Evolutionary conservation across 2,797 vertebrate species (phyloP).

Genomic region (Gobio occitaniae): DNA sequence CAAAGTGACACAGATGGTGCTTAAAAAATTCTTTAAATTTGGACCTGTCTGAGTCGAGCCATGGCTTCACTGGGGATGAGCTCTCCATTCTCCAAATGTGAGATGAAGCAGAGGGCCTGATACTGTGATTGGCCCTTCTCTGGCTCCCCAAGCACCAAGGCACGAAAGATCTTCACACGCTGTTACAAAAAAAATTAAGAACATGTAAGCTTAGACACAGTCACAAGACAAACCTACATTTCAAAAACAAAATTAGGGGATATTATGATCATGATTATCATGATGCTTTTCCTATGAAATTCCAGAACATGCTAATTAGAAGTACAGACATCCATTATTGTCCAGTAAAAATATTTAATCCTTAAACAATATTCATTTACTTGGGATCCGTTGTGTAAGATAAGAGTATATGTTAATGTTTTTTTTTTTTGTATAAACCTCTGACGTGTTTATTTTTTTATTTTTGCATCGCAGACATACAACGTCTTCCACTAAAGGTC

Average conservation of each 20-base stretch:
- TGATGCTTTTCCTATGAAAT: not conserved
- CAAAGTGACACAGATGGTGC: not conserved
- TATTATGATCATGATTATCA: not conserved
- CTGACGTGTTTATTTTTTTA: too few relatives aligned
- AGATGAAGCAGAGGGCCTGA: slow-evolving; percentile 86
- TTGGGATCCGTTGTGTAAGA: not conserved
- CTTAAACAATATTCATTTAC: not conserved
- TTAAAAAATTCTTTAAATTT: not conserved
- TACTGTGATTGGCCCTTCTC: slow-evolving; percentile 88
- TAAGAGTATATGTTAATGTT: not conserved
- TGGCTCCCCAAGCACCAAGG: slow-evolving; percentile 86
- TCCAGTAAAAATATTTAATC: not conserved
- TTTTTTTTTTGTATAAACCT: not conserved
- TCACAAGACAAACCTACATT: not conserved
- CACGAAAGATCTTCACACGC: slow-evolving; percentile 88
- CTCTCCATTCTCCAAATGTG: slow-evolving; percentile 82
- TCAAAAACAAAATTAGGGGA: not conserved
- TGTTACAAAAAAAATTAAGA: slow-evolving; percentile 50
- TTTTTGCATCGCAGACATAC: too few relatives aligned
- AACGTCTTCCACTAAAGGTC: not conserved
- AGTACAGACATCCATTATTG: not conserved
- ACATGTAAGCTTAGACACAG: not conserved
- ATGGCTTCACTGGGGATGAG: slow-evolving; percentile 89
- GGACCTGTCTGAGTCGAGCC: slow-evolving; percentile 86
- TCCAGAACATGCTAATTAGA: not conserved